Base-by-base conservation (phyloP, 2,113 vertebrate species). In the Scartelaos histophorus region DNA sequence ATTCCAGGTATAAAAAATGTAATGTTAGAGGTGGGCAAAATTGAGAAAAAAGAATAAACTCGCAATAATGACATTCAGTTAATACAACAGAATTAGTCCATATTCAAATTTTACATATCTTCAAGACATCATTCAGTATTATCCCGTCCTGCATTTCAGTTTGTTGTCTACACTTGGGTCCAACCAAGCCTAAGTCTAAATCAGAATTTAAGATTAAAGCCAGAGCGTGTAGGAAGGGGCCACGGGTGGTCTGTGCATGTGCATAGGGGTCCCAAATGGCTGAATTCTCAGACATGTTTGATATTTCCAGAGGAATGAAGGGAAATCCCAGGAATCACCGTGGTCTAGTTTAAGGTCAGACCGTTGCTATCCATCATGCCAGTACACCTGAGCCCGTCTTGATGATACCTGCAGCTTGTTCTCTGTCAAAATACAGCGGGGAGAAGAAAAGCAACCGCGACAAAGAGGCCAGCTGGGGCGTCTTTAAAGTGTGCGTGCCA, bases 401-500 rank as follows among this genome's bases (percentile, higher is more conserved):
- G 79, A 84, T 38, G 78, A 83, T 86, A 85, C 85, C 79, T 85
- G 82, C 74, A 90, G 81, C 86, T 82, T 82, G 74, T 85, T 82
- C 51, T 82, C 82, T 87, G 80, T 88, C 78, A 88, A 87, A 89
- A 88, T 87, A 64, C 17, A 91, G 78, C 43, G 56, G 70, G 70
- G 74, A 70, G 56, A 75, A 82, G 78, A 78, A 73, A 79, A 68
- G 66, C 69, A 21, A 66, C 71, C 69, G 62, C 38, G 83, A 90
- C 81, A 84, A 87, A 91, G 87, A 87, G 24, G 80, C 67, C 87
- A 85, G 81, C 85, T 85, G 84, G 24, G 71, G 79, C 66, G 79
- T 51, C 60, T 78, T 77, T 80, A 79, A 82, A 72, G 79, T 75
- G 13, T 88, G 87, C 85, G 80, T 93, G 90, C 90, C 83, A 83